Percentiles rank a stretch among this genome's conserved stretches.
Evolutionary conservation across 2,113 vertebrate genomes (phyloP).

Genomic region (Chionis minor): DNA sequence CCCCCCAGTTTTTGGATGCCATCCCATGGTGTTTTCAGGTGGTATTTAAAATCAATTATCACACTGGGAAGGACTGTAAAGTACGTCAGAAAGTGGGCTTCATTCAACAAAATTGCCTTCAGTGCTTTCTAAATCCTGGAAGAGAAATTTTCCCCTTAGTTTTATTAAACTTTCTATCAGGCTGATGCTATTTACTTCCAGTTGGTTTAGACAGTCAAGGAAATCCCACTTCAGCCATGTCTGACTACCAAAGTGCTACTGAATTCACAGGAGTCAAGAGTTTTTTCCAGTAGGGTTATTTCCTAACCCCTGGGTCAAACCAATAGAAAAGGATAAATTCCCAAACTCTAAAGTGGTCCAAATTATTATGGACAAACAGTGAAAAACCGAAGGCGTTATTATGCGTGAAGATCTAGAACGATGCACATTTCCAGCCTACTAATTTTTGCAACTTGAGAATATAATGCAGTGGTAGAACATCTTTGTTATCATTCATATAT

Average conservation of each 20-base stretch:
- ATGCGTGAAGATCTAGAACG: neutral
- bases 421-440: neutral
- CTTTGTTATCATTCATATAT: neutral
- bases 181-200: neutral
- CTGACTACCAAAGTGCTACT: neutral
- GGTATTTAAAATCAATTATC: slow-evolving; percentile 15
- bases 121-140: neutral
- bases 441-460: neutral
- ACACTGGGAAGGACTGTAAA: neutral
- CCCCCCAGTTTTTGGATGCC: neutral
- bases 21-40: neutral
- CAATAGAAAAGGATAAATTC: neutral
- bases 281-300: neutral
- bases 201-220: neutral
- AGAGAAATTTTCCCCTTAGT: neutral
- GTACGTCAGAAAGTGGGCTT: neutral
- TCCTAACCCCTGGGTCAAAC: neutral
- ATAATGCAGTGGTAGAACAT: neutral
- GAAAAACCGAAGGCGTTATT: neutral
- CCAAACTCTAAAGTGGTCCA: neutral
- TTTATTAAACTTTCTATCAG: neutral
- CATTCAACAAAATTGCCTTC: neutral
- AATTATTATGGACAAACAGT: neutral
- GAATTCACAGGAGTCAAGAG: neutral
- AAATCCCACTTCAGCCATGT: neutral